These are phyloP conservation scores for Zelleria hepariella DNA, from an alignment of 2,888 invertebrate genomes.

Conservation along the genomic window DNA sequence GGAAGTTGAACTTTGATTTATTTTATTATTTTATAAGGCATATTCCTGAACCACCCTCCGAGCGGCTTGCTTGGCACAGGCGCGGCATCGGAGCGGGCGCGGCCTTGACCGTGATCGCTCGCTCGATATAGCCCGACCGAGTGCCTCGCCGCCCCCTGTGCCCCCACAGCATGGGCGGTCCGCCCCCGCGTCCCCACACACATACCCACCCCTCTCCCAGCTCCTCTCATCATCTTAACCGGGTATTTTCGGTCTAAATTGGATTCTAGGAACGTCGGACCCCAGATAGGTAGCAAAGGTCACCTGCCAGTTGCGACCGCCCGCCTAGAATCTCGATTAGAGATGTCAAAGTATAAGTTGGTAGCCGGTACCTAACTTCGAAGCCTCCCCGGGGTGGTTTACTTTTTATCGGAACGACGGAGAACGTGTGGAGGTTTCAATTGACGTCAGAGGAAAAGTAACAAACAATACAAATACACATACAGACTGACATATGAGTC, in stretches of 20 bases:
- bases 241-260: constrained; percentile 25
- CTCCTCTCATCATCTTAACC: constrained; percentile 24
- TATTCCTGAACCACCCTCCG: neutral
- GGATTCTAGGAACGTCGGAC: neutral
- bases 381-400: neutral
- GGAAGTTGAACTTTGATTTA: neutral
- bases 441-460: neutral
- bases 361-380: neutral
- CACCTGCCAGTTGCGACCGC: neutral
- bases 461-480: neutral
- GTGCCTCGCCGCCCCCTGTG: constrained; percentile 28
- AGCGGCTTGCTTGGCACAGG: constrained; percentile 29
- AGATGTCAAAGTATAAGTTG: neutral
- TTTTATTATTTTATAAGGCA: neutral
- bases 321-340: neutral
- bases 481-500: no score
- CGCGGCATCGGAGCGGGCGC: constrained; percentile 33
- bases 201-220: constrained; percentile 19
- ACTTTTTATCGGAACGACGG: neutral
- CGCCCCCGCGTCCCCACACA: constrained; percentile 9
- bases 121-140: constrained; percentile 63
- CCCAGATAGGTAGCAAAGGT: neutral
- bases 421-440: neutral
- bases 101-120: constrained; percentile 70
- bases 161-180: constrained; percentile 17